Percentiles rank a stretch among this genome's conserved stretches.
Evolutionary conservation across 2,797 vertebrate species (phyloP).

Genomic region (Leucoraja ocellata): DNA sequence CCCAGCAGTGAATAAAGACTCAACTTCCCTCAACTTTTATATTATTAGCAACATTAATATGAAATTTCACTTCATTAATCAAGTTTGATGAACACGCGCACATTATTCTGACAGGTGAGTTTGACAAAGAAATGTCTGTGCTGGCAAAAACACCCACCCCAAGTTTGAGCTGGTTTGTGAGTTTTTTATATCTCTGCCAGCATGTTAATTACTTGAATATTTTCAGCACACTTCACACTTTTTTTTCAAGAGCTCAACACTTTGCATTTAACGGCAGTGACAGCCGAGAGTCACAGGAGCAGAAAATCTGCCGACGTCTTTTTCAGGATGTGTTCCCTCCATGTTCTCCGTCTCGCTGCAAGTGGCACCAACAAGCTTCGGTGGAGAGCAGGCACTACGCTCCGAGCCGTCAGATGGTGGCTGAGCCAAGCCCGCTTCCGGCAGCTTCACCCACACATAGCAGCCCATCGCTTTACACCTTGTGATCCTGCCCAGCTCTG

Average conservation of each 20-base stretch:
- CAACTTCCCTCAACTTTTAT: background rate
- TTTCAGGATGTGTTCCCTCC: background rate
- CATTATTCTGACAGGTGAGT: background rate
- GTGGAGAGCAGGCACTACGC: background rate
- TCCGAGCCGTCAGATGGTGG: background rate
- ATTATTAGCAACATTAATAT: background rate
- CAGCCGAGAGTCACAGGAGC: slow-evolving; percentile 18
- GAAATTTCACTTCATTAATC: background rate
- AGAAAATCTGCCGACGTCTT: slow-evolving; percentile 20
- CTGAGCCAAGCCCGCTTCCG: no score
- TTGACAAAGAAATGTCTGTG: slow-evolving; percentile 20
- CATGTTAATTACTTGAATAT: slow-evolving; percentile 68
- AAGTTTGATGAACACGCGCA: background rate
- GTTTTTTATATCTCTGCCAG: slow-evolving; percentile 51
- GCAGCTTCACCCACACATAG: no score
- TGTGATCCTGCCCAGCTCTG: background rate
- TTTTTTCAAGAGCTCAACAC: slow-evolving; percentile 28
- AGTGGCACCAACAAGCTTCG: slow-evolving; percentile 3
- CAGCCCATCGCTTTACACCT: no score
- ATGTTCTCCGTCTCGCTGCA: background rate
- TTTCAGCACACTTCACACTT: slow-evolving; percentile 60
- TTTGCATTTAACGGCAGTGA: slow-evolving; percentile 10
- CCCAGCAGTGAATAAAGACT: no score
- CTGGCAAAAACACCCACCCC: background rate
- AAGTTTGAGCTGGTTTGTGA: background rate